A percentile compares a stretch with the other conserved stretches of the same genome.
Evolutionary conservation across 1,140 invertebrate genomes (phyloP).

Genomic region (Philaenus spumarius): DNA sequence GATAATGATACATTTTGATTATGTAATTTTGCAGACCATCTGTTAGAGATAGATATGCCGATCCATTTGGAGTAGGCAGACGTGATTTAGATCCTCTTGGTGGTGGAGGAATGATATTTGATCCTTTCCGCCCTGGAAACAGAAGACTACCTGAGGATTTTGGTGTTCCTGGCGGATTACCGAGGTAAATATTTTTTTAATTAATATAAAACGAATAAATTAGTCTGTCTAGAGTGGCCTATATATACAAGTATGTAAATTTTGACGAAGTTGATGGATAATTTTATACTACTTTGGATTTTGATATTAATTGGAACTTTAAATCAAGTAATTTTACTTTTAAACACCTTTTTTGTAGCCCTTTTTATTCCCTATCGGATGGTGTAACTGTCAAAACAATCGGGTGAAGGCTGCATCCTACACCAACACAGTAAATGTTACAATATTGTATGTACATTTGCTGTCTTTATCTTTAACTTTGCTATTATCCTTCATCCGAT

Average conservation of each 20-base stretch:
- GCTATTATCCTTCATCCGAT: too few species aligned
- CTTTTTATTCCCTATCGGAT: too few species aligned
- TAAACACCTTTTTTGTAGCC: too few species aligned
- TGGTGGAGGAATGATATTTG: conserved; percentile 67
- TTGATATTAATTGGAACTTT: too few species aligned
- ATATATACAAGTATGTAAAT: background rate
- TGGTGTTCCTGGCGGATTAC: conserved; percentile 48
- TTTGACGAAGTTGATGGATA: background rate
- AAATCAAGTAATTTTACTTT: too few species aligned
- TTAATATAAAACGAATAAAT: background rate
- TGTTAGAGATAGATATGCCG: conserved; percentile 26
- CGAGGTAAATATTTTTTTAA: conserved; percentile 39
- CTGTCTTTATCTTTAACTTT: too few species aligned
- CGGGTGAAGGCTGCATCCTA: too few species aligned
- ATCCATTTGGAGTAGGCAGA: conserved; percentile 50
- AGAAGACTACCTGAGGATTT: conserved; percentile 37
- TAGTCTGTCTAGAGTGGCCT: background rate
- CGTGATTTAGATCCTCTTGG: conserved; percentile 69
- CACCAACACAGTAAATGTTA: too few species aligned
- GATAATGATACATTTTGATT: too few species aligned
- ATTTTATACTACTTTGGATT: too few species aligned
- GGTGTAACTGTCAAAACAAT: too few species aligned
- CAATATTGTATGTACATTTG: too few species aligned
- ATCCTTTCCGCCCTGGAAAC: conserved; percentile 46
- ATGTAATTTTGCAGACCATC: conserved; percentile 15